Conservation (phyloP, 37 sponge, comb jelly and placozoan genomes). For the Haliclona indistincta region DNA sequence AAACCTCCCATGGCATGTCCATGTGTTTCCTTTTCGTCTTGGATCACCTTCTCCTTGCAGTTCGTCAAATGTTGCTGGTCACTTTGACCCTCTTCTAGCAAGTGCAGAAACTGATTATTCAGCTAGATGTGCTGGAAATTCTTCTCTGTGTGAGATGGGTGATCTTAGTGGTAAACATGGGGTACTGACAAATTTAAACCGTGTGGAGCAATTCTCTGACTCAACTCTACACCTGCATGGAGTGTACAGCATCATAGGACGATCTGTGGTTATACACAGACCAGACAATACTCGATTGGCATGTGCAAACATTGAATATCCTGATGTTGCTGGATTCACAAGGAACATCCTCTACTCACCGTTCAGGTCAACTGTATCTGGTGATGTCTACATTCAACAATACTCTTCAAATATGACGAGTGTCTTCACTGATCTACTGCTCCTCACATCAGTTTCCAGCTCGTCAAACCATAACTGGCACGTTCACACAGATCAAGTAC, state of each 20-base stretch:
- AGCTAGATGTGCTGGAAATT: slow-evolving; percentile 6
- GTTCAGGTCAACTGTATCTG: slow-evolving; percentile 29
- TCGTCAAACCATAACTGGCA: slow-evolving; percentile 65
- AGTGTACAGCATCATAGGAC: slow-evolving; percentile 59
- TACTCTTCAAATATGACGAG: neutral
- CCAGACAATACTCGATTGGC: slow-evolving; percentile 14
- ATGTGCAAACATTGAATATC: slow-evolving; percentile 77
- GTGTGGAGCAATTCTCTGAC: neutral
- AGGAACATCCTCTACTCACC: slow-evolving; percentile 21
- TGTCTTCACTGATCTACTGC: slow-evolving; percentile 33
- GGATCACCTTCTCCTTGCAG: slow-evolving; percentile 21
- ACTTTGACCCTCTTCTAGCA: slow-evolving; percentile 58
- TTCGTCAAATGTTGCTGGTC: slow-evolving; percentile 17
- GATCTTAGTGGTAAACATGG: slow-evolving; percentile 77
- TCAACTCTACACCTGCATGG: slow-evolving; percentile 37
- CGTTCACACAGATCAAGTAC: slow-evolving; percentile 37
- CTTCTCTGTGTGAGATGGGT: slow-evolving; percentile 54
- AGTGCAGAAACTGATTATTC: slow-evolving; percentile 11
- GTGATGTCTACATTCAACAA: slow-evolving; percentile 50
- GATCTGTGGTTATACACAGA: slow-evolving; percentile 59
- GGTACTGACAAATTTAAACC: neutral
- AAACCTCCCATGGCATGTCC: slow-evolving; percentile 56
- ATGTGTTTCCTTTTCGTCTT: slow-evolving; percentile 37
- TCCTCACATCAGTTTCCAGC: neutral
- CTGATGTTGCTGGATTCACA: neutral